phyloP scores from a whole-genome alignment of 2,888 invertebrate genomes.

The Stomorhina lunata region DNA sequence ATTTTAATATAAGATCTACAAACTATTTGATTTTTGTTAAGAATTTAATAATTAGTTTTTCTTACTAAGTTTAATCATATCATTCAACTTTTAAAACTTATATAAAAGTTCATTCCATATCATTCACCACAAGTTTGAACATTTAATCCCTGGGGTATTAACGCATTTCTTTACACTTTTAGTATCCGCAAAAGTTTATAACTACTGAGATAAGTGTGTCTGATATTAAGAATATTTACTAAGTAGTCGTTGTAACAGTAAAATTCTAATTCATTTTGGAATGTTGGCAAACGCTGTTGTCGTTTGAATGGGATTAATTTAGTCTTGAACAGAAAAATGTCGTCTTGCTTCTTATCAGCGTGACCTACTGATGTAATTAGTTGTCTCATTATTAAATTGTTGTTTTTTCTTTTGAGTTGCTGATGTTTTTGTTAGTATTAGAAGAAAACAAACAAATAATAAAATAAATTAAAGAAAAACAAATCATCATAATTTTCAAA shows the following conservation, averaged over 20 bases:
- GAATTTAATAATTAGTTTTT: background rate
- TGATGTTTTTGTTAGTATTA: background rate
- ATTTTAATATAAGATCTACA: too few species aligned
- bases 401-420: background rate
- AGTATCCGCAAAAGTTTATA: background rate
- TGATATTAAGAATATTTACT: background rate
- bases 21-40: too few species aligned
- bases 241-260: background rate
- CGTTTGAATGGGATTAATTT: conserved; percentile 5
- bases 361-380: conserved; percentile 38
- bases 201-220: background rate
- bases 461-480: background rate
- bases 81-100: background rate
- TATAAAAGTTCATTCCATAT: too few species aligned
- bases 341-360: conserved; percentile 29
- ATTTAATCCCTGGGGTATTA: conserved; percentile 25
- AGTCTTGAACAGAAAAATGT: conserved; percentile 15
- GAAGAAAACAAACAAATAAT: background rate
- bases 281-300: background rate
- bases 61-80: background rate
- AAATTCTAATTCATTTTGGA: background rate
- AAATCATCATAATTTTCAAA: background rate
- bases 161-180: background rate
- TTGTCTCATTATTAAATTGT: conserved; percentile 12
- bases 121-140: background rate